Percentiles rank a stretch among this genome's conserved stretches.
Conservation (phyloP, 37 sponge, comb jelly and placozoan genomes). For the Mnemiopsis leidyi region DNA sequence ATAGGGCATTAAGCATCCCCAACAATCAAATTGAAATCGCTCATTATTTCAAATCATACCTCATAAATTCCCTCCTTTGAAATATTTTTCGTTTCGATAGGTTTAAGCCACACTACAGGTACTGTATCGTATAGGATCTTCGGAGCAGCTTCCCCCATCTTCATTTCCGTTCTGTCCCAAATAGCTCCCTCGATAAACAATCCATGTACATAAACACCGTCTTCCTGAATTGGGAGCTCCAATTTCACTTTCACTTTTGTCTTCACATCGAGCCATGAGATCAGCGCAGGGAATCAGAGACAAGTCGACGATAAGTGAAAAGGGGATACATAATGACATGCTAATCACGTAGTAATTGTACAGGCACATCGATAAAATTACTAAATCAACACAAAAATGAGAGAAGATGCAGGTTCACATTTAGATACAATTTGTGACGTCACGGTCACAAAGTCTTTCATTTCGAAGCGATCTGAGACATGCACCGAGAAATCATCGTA, state of each 20-base stretch:
- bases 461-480: background rate
- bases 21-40: background rate
- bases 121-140: constrained; percentile 89
- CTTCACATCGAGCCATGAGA: too few relatives aligned
- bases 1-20: too few relatives aligned
- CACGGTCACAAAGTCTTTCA: background rate
- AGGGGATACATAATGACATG: too few relatives aligned
- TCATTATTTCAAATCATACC: background rate
- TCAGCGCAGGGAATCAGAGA: too few relatives aligned
- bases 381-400: background rate
- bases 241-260: background rate
- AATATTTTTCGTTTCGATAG: background rate
- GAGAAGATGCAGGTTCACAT: background rate
- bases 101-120: constrained; percentile 77
- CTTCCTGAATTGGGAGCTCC: constrained; percentile 65
- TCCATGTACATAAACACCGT: constrained; percentile 91
- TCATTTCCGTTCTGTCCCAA: constrained; percentile 90
- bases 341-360: background rate
- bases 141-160: constrained; percentile 86
- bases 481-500: background rate
- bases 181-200: constrained; percentile 91
- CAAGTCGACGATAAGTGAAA: too few relatives aligned
- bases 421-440: background rate
- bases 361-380: background rate
- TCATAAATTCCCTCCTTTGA: constrained; percentile 49